Percentiles rank a stretch among this genome's conserved stretches.
Conservation (phyloP, 2,888 invertebrate species). For the Archaeoteleia sp. region DNA sequence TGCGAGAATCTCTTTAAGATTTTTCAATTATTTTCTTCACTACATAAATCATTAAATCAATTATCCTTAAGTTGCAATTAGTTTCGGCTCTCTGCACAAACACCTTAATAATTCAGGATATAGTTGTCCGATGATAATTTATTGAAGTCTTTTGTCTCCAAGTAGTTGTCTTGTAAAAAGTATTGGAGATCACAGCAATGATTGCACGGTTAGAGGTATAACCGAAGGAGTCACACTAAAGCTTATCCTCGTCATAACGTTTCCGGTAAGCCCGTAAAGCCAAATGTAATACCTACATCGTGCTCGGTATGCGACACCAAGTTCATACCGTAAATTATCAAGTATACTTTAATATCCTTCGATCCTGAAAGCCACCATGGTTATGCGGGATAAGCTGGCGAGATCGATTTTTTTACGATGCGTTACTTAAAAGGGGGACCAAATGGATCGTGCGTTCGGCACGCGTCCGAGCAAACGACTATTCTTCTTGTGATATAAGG, state of each 20-base stretch:
- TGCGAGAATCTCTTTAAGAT: too few species aligned
- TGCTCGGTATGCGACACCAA: slow-evolving; percentile 17
- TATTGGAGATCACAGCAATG: not conserved
- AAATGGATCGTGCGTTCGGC: slow-evolving; percentile 22
- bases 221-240: not conserved
- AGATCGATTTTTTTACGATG: slow-evolving; percentile 36
- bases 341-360: slow-evolving; percentile 29
- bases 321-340: slow-evolving; percentile 36
- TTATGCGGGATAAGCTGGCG: slow-evolving; percentile 21
- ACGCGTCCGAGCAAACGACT: slow-evolving; percentile 11
- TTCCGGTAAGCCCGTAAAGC: slow-evolving; percentile 11
- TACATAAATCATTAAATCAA: too few species aligned
- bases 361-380: slow-evolving; percentile 27
- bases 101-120: too few species aligned
- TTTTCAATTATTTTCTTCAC: too few species aligned
- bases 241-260: not conserved
- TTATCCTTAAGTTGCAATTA: too few species aligned
- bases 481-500: slow-evolving; percentile 12
- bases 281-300: slow-evolving; percentile 7
- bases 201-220: not conserved
- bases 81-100: too few species aligned
- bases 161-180: too few species aligned
- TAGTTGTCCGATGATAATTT: too few species aligned
- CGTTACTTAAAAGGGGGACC: slow-evolving; percentile 18
- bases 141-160: too few species aligned